Conservation (phyloP, 2,113 vertebrate genomes). For the Ivindomyrus marchei region DNA sequence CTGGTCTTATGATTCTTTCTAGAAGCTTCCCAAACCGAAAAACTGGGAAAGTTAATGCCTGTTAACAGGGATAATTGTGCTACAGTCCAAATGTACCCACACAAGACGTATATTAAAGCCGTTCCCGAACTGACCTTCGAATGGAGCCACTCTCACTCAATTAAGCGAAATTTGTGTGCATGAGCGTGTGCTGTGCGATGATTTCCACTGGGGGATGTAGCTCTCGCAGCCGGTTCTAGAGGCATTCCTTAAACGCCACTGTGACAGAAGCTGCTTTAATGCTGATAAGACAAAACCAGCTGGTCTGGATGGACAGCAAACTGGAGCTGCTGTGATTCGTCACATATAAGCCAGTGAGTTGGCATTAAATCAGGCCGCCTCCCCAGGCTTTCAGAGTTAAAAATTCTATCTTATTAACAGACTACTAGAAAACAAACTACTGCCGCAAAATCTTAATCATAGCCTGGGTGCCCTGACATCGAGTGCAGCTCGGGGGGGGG, state of each 20-base stretch:
- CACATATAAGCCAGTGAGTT: constrained; percentile 2
- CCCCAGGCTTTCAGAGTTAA: background rate
- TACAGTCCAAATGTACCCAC: background rate
- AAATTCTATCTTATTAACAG: constrained; percentile 10
- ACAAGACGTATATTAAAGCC: background rate
- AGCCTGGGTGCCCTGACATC: background rate
- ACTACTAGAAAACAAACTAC: background rate
- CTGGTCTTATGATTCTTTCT: too few species aligned
- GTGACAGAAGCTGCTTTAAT: constrained; percentile 5
- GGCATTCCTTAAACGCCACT: background rate
- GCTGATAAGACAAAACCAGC: constrained; percentile 4
- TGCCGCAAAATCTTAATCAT: constrained; percentile 12
- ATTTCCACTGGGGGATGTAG: background rate
- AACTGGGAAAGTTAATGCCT: background rate
- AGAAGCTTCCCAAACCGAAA: background rate
- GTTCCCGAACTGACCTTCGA: background rate
- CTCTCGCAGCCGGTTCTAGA: background rate
- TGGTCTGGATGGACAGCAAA: background rate
- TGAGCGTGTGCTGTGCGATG: background rate
- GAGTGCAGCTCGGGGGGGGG: background rate
- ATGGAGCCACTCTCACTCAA: background rate
- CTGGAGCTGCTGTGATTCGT: background rate
- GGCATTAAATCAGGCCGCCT: background rate
- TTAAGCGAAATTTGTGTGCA: background rate
- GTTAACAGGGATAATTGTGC: background rate